These are phyloP conservation scores for Danio choprae DNA, from an alignment of 2,797 vertebrate species.

Conservation along the genomic window DNA sequence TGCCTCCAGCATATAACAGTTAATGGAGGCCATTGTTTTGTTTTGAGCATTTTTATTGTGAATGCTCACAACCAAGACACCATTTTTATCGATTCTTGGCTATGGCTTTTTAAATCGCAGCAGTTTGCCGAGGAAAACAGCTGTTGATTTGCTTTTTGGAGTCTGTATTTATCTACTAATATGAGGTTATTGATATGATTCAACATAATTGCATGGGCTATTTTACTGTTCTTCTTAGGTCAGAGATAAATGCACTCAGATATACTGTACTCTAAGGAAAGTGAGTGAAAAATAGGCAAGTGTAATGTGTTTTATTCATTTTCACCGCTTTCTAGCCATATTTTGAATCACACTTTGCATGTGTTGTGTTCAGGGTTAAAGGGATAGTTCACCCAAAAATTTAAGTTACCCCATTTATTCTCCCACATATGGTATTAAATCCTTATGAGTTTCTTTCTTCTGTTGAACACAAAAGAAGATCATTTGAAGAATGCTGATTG, in stretches of 20 bases:
- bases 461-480: no score
- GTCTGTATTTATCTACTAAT: background rate
- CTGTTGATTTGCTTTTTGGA: background rate
- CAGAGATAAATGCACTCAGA: background rate
- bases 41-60: conserved; percentile 40
- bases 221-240: background rate
- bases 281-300: no score
- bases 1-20: conserved; percentile 36
- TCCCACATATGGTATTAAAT: no score
- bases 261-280: background rate
- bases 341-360: no score
- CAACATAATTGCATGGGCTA: background rate
- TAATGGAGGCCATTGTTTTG: conserved; percentile 53
- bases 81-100: background rate
- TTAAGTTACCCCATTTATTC: no score
- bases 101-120: conserved; percentile 24
- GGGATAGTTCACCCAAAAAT: no score
- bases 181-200: background rate
- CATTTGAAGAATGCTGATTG: no score
- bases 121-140: background rate
- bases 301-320: no score
- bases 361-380: no score
- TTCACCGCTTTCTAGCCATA: no score
- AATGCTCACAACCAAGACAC: conserved; percentile 29
- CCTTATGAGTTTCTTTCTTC: no score